A percentile compares a stretch with the other conserved stretches of the same genome.
Evolutionary conservation across 1,140 invertebrate species (phyloP).

Genomic region (Solenopsis fugax): DNA sequence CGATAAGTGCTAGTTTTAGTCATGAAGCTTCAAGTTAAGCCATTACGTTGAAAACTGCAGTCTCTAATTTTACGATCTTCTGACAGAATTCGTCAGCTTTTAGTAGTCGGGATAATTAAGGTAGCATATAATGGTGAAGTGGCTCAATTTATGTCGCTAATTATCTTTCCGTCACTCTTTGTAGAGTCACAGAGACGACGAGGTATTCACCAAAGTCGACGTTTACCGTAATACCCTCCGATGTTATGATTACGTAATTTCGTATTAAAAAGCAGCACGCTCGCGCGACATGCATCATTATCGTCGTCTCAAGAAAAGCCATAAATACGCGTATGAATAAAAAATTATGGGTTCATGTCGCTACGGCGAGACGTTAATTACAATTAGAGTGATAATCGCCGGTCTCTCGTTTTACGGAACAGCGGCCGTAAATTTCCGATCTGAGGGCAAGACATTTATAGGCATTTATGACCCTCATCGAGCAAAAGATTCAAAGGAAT

Average conservation of each 20-base stretch:
- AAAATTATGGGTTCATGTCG: conserved; percentile 56
- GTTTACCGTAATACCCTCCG: neutral
- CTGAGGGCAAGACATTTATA: conserved; percentile 66
- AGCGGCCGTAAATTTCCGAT: conserved; percentile 65
- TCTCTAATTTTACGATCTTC: neutral
- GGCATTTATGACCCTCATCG: conserved; percentile 51
- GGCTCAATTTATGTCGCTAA: conserved; percentile 4
- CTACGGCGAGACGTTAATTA: conserved; percentile 70
- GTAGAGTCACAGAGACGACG: conserved; percentile 4
- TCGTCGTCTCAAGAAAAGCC: conserved; percentile 56
- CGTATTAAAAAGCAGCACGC: conserved; percentile 6
- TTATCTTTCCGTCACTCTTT: conserved; percentile 18
- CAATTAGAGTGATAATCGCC: conserved; percentile 74
- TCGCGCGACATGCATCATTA: neutral
- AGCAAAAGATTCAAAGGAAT: conserved; percentile 52
- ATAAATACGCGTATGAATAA: conserved; percentile 68
- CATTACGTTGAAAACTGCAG: neutral
- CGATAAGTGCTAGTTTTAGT: neutral
- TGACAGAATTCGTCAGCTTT: conserved; percentile 4
- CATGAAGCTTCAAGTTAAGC: neutral
- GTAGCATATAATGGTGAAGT: neutral
- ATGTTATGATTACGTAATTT: conserved; percentile 36
- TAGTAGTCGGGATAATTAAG: conserved; percentile 1
- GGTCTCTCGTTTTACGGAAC: conserved; percentile 65
- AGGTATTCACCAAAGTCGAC: conserved; percentile 7